Conservation (phyloP, 2,888 invertebrate genomes). For the Archips xylosteana region DNA sequence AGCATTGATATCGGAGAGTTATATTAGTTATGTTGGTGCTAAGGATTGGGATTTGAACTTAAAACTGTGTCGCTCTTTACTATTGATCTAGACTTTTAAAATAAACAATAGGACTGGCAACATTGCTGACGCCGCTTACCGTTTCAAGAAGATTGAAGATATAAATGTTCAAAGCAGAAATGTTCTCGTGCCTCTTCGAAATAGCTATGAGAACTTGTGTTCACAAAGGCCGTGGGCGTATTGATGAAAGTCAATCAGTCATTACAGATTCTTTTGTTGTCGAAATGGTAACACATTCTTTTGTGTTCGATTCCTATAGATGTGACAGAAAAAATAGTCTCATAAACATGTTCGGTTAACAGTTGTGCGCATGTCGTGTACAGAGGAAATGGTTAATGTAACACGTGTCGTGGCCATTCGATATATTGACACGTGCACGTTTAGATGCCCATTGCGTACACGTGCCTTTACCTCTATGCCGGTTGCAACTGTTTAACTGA, state of each 20-base stretch:
- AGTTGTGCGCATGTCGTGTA: not conserved
- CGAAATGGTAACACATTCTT: not conserved
- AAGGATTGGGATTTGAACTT: not conserved
- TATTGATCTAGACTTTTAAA: not conserved
- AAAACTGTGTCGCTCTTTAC: not conserved
- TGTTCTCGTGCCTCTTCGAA: constrained; percentile 19
- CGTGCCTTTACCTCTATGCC: constrained; percentile 2
- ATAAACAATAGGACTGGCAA: not conserved
- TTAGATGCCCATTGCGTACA: constrained; percentile 3
- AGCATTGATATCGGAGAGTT: too few relatives aligned
- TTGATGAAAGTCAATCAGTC: constrained; percentile 11
- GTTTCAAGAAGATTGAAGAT: constrained; percentile 2
- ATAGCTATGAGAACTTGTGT: constrained; percentile 10
- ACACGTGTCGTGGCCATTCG: not conserved
- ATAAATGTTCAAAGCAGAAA: constrained; percentile 7
- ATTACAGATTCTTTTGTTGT: not conserved
- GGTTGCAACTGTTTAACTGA: not conserved
- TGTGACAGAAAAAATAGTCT: not conserved
- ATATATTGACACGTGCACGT: constrained; percentile 17
- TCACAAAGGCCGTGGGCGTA: constrained; percentile 5
- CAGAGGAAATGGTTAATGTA: not conserved
- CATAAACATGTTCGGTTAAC: not conserved
- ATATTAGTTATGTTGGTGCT: too few relatives aligned
- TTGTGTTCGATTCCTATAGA: not conserved
- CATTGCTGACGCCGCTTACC: not conserved